Evolutionary conservation across 2,113 vertebrate species (phyloP), one percentile per base, ranked within the genome.

Genomic region (Callospermophilus lateralis): DNA sequence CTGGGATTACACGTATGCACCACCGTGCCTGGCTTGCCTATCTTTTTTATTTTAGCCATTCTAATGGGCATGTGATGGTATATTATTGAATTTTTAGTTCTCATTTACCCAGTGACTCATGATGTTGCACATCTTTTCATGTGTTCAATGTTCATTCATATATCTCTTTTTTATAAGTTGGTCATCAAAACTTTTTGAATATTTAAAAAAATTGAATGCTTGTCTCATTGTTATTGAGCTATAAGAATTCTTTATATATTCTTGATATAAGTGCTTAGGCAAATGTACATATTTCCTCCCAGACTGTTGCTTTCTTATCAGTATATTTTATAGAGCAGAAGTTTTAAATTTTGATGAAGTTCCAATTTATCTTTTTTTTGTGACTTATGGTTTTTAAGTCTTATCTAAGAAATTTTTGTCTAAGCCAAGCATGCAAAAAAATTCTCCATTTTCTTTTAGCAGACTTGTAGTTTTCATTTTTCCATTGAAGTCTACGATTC

Each of bases 401-500:
- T 86, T 79, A 53, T 79, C 34, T 73, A 79, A 63, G 74, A 91
- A 91, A 42, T 39, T 45, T 91, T 95, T 48, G 34, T 73, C 28
- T 65, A 86, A 65, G 28, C 28, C 22, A 67, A 15, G 24, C 3
- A 24, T 87, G 42, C 12, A 95, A 86, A 85, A 51, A 13, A 55
- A 81, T 78, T 85, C 67, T 90, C 24, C 87, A 3, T 81, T 86
- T 91, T 83, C 77, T 95, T 89, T 51, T 26, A 84, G 51, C 83
- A 76, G 77, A 22, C 39, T 48, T 90, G 15, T 42, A 84, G 70
- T 83, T 78, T 84, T 68, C 17, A 24, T 78, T 73, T 30, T 58
- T 22, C 19, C 20, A 22, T 24, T 58, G 55, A 84, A 61, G 34
- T 70, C 9, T 77, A 26, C 70, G 34, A 53, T 34, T 10, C n/a